Conservation (phyloP, 2,113 vertebrate species). For the Sylvilagus bachmani region DNA sequence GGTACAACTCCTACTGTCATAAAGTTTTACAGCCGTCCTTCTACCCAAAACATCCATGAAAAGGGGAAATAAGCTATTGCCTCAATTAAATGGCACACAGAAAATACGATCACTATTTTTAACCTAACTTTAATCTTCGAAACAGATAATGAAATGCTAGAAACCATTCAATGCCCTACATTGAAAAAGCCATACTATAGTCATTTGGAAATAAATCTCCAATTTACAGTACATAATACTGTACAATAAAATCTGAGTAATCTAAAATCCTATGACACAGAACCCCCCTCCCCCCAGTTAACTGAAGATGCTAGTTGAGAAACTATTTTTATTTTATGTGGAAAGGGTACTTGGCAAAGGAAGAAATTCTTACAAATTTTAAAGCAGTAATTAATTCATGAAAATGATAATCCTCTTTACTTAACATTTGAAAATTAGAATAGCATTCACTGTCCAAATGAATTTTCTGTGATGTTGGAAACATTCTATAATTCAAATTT, state of each 20-base stretch:
- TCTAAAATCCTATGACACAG: conserved; percentile 44
- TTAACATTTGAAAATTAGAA: conserved; percentile 41
- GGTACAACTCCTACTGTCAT: neutral
- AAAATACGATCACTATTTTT: conserved; percentile 22
- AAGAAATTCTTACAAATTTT: conserved; percentile 56
- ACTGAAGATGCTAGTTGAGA: neutral
- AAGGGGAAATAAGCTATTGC: neutral
- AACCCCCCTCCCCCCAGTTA: neutral
- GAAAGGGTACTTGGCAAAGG: neutral
- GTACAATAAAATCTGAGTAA: conserved; percentile 26
- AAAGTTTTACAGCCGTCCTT: conserved; percentile 19
- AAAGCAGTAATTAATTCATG: conserved; percentile 16
- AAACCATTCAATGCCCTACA: neutral
- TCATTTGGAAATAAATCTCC: neutral
- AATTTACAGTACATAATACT: neutral
- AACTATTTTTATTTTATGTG: neutral
- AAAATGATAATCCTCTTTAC: conserved; percentile 17
- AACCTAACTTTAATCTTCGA: conserved; percentile 37
- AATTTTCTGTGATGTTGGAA: neutral
- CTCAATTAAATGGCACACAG: neutral
- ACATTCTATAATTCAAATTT: neutral
- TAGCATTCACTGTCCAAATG: neutral
- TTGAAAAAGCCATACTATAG: neutral
- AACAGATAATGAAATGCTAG: neutral
- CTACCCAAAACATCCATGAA: conserved; percentile 16